Conservation (phyloP, 2,888 invertebrate species). For the Machimus atricapillus region DNA sequence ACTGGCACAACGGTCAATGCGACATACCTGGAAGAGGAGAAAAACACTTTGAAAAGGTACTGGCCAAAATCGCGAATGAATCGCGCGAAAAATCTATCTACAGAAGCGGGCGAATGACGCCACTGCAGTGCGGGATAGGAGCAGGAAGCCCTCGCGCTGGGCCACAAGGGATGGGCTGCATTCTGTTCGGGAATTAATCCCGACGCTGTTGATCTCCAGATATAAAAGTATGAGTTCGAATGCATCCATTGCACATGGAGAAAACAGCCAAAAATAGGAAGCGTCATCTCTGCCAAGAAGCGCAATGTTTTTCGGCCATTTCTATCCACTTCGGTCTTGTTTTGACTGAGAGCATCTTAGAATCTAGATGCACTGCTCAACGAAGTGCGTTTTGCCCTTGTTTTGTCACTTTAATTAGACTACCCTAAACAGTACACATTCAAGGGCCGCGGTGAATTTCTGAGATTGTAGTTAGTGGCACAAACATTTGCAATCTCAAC, state of each 20-base stretch:
- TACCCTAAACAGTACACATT: neutral
- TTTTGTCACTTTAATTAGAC: constrained; percentile 44
- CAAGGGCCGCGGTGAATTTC: neutral
- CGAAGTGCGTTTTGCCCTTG: constrained; percentile 37
- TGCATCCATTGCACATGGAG: constrained; percentile 21
- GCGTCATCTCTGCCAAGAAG: constrained; percentile 32
- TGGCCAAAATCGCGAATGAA: neutral
- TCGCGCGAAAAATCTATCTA: neutral
- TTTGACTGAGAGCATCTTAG: constrained; percentile 42
- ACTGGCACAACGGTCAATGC: neutral
- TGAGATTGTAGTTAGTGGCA: neutral
- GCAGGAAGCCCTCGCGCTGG: neutral
- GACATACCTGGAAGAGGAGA: neutral
- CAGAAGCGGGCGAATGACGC: neutral
- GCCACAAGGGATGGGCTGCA: neutral
- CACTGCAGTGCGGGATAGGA: neutral
- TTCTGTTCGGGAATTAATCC: constrained; percentile 15
- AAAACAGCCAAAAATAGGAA: constrained; percentile 45
- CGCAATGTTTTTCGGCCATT: constrained; percentile 20
- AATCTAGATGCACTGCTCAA: neutral
- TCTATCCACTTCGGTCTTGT: constrained; percentile 39
- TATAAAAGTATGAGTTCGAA: constrained; percentile 35
- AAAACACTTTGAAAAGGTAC: neutral
- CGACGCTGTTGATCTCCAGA: constrained; percentile 35
- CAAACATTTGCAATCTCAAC: neutral